These are phyloP conservation scores for Idaea dimidiata DNA, from an alignment of 2,888 invertebrate species.

Conservation along the genomic window DNA sequence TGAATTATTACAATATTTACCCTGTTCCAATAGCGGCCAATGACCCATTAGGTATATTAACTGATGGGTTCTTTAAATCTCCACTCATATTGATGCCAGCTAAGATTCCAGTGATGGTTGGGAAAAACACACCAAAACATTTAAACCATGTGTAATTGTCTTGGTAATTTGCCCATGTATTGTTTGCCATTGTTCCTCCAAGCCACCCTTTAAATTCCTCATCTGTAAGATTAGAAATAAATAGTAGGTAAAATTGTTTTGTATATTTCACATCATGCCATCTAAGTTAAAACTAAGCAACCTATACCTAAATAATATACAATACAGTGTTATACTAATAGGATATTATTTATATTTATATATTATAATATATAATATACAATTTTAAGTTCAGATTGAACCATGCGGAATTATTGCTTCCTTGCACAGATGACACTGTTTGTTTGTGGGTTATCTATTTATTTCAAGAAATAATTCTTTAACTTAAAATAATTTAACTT, in stretches of 20 bases:
- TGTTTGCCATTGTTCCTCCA: constrained; percentile 88
- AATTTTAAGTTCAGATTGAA: too few relatives aligned
- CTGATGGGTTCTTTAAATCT: constrained; percentile 94
- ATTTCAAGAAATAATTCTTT: too few relatives aligned
- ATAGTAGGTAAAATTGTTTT: background rate
- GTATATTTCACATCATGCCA: too few relatives aligned
- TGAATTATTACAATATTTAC: constrained; percentile 66
- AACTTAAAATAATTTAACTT: constrained; percentile 34
- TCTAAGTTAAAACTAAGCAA: background rate
- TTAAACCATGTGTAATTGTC: constrained; percentile 95
- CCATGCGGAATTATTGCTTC: too few relatives aligned
- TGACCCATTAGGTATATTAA: constrained; percentile 96
- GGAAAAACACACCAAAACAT: constrained; percentile 98
- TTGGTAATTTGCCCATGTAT: constrained; percentile 89
- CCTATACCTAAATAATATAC: too few relatives aligned
- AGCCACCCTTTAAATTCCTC: constrained; percentile 93
- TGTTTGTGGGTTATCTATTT: too few relatives aligned
- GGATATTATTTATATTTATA: too few relatives aligned
- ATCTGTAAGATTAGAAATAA: constrained; percentile 20
- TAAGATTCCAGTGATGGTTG: constrained; percentile 97
- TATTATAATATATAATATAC: too few relatives aligned
- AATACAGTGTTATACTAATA: too few relatives aligned
- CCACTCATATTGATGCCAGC: constrained; percentile 99
- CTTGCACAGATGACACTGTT: too few relatives aligned
- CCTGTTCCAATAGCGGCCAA: constrained; percentile 94